These are phyloP conservation scores for Gryon sp. DNA, from an alignment of 1,140 invertebrate genomes.

Conservation along the genomic window DNA sequence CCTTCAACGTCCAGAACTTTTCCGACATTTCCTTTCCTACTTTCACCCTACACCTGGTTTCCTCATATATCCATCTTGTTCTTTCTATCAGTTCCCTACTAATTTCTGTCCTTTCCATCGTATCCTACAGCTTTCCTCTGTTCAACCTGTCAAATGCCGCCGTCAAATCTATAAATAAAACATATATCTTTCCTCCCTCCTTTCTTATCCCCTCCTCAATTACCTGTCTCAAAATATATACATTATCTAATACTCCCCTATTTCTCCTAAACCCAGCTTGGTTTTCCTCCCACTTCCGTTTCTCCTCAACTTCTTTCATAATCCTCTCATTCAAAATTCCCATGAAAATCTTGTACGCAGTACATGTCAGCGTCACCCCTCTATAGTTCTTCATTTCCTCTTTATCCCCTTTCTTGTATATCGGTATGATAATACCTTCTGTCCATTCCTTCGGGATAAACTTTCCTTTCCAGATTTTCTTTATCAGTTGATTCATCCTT, in stretches of 20 bases:
- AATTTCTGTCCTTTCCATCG: background rate
- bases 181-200: background rate
- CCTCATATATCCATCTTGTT: background rate
- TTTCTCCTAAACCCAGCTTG: slow-evolving; percentile 2
- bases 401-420: too few species aligned
- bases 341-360: slow-evolving; percentile 3
- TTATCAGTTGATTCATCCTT: background rate
- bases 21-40: background rate
- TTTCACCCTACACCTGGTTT: background rate
- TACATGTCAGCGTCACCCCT: background rate
- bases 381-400: slow-evolving; percentile 4
- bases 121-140: background rate
- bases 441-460: slow-evolving; percentile 9
- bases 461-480: background rate
- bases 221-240: background rate
- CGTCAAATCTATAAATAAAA: background rate
- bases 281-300: background rate
- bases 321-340: background rate
- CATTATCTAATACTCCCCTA: background rate
- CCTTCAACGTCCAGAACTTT: too few species aligned
- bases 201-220: background rate
- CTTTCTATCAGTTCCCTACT: background rate
- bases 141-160: background rate
- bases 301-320: background rate
- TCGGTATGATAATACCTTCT: background rate